These are phyloP conservation scores for Panurus biarmicus DNA, from an alignment of 2,113 vertebrate species.

Conservation along the genomic window DNA sequence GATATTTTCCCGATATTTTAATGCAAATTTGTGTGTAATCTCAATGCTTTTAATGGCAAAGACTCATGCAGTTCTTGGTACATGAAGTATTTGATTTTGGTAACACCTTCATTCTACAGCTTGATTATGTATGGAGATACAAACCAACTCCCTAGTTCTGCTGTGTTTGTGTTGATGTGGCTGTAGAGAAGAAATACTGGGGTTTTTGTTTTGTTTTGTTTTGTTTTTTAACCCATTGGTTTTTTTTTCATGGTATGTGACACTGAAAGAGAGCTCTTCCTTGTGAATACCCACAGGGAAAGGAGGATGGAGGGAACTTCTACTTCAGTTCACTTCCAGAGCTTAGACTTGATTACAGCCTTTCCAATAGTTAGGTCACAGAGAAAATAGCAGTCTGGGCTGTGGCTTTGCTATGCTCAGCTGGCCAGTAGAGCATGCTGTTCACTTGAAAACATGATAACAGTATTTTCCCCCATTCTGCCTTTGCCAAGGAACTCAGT, in stretches of 20 bases:
- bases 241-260: not conserved
- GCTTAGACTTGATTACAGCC: not conserved
- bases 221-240: not conserved
- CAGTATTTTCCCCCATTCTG: not conserved
- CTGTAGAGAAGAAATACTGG: not conserved
- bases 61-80: fast-evolving
- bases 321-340: not conserved
- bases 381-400: not conserved
- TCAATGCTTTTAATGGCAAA: not conserved
- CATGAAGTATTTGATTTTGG: not conserved
- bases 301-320: not conserved
- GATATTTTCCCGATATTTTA: not conserved
- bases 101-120: not conserved
- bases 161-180: not conserved
- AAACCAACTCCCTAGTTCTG: not conserved
- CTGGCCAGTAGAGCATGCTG: not conserved
- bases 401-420: not conserved
- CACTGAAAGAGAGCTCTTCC: not conserved
- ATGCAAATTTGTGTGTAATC: not conserved
- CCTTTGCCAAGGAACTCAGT: not conserved
- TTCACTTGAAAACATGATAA: not conserved
- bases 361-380: not conserved
- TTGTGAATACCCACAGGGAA: not conserved
- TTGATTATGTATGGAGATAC: not conserved
- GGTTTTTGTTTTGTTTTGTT: no score